Evolutionary conservation across 1,140 invertebrate genomes (phyloP), one percentile per base, ranked within the genome.

Genomic region (Rhyzopertha dominica): DNA sequence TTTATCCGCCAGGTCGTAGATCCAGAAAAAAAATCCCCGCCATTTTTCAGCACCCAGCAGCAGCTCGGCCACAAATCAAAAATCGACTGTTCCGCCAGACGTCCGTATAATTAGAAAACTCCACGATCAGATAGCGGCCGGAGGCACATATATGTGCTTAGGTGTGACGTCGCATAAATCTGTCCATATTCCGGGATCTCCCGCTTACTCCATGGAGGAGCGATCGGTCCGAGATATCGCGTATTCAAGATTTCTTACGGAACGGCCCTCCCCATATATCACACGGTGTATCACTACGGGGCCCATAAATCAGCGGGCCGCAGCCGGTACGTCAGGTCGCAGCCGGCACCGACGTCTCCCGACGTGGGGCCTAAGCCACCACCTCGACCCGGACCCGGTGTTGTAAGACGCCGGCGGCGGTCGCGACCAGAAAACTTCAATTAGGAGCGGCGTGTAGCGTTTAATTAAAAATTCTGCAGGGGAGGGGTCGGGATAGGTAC

Each of bases 211-310:
- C 24, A 26, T 26, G 53, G 56, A 56, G 56, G 53, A 58, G 56
- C 58, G 58, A 60, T 60, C 58, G 58, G 55, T 53, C 49, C 51
- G 53, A 55, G 58, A 60, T 60, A 60, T 60, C 58, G 56, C 56
- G 49, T 58, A 57, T 60, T 49, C 37, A 56, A 55, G 55, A 61
- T 61, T 58, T 59, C 58, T 58, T 61, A 54, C 55, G 55, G 49
- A 51, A 42, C 47, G 38, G 46, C 44, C 40, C 28, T 29, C 38
- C 49, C 53, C 41, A 61, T 61, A 61, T 61, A 58, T 61, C 56
- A 61, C 56, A 34, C 53, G 44, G 56, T 58, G 56, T 61, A 61
- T 61, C 58, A 61, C 58, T 51, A 53, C 49, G 49, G n/a, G 50
- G 26, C 51, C 56, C 51, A 61, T 61, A 61, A 58, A 61, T 61